These are phyloP conservation scores for Carposina sasakii DNA, from an alignment of 1,140 invertebrate genomes.

Conservation along the genomic window DNA sequence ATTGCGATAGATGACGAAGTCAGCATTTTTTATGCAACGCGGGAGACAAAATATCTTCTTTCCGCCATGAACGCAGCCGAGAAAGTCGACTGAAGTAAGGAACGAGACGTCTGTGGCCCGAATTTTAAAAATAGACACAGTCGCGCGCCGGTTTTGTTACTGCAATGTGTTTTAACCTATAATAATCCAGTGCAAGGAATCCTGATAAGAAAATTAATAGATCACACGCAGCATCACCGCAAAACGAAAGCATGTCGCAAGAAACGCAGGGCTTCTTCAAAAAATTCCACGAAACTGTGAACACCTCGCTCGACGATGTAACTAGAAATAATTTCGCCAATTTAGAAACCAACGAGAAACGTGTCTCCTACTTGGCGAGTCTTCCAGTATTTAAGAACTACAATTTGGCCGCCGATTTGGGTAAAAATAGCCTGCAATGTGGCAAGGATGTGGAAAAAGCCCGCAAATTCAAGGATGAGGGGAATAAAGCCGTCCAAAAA, in stretches of 20 bases:
- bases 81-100: too few relatives aligned
- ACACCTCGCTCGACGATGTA: conserved; percentile 51
- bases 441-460: conserved; percentile 79
- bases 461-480: conserved; percentile 79
- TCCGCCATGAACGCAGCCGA: too few relatives aligned
- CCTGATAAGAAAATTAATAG: too few relatives aligned
- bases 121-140: too few relatives aligned
- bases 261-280: conserved; percentile 55
- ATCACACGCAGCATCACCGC: too few relatives aligned
- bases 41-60: too few relatives aligned
- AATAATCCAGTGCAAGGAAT: conserved; percentile 18
- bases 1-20: too few relatives aligned
- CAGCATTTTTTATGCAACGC: too few relatives aligned
- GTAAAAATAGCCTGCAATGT: conserved; percentile 33
- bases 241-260: conserved; percentile 39
- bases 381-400: conserved; percentile 48
- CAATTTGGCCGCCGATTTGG: conserved; percentile 44
- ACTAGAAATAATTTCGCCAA: conserved; percentile 62
- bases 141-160: conserved; percentile 49
- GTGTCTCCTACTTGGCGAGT: conserved; percentile 51
- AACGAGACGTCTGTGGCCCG: too few relatives aligned
- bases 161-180: conserved; percentile 39
- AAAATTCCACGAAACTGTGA: conserved; percentile 56
- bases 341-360: conserved; percentile 57
- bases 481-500: conserved; percentile 85